Base-by-base conservation (phyloP, 2,113 vertebrate species). In the Apteryx owenii region DNA sequence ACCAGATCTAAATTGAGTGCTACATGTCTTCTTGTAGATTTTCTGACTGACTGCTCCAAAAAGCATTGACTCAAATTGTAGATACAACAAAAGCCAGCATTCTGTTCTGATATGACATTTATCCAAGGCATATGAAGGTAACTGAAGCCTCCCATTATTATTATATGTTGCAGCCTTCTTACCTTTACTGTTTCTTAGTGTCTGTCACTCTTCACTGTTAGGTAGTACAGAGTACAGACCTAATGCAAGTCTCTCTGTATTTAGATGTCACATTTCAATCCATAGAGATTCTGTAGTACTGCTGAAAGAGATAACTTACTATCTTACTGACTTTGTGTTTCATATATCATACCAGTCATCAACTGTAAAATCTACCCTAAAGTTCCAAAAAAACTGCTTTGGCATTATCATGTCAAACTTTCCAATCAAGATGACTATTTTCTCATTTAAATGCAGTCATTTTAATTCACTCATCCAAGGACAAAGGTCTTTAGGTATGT, bases 111-210 rank as follows among this genome's bases (percentile, higher is more conserved):
- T 25, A 51, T 12, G 46, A 75, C 65, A 50, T 68, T 92, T 54
- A 95, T 58, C 38, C 61, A 88, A 92, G 42, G 93, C 56, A 56
- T 84, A 78, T 66, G 73, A 96, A 84, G 62, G 44, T 64, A 77
- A 48, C 54, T 64, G 42, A 94, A 83, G 44, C 7, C 29, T 79
- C 22, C 29, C 10, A 4, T 42, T 91, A 78, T 70, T 65, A 66
- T 31, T 66, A 7, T 38, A 44, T 12, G 85, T 89, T 44, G 17
- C 36, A 85, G 42, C 17, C 28, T 29, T 77, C 66, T 80, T 61
- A 65, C 15, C 17, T 65, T 86, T 29, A n/a, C 11, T 83, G 53
- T 81, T 86, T 70, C 50, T 3, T 70, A 28, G 61, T 80, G 48
- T 83, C 85, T 93, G 38, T 69, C 69, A 71, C 50, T 90, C 71